Percentiles rank a stretch among this genome's conserved stretches.
Evolutionary conservation across 2,113 vertebrate species (phyloP).

Genomic region (Phalacrocorax pelagicus): DNA sequence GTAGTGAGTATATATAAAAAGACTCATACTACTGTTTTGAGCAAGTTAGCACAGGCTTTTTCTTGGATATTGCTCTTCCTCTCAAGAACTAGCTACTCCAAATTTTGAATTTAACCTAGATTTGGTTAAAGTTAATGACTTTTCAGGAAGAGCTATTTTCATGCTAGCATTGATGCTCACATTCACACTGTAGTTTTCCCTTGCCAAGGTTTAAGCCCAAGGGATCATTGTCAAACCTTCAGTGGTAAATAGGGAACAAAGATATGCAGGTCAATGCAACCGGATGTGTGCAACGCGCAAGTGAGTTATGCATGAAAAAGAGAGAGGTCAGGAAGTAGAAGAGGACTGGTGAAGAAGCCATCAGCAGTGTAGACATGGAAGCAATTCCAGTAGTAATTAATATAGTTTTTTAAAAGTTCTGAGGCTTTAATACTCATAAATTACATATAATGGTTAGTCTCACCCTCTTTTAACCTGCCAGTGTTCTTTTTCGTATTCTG

Average conservation of each 20-base stretch:
- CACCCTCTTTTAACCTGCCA: background rate
- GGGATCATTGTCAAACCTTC: background rate
- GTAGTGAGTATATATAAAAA: background rate
- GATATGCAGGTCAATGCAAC: background rate
- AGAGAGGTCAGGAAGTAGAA: background rate
- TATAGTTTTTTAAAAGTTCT: background rate
- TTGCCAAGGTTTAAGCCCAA: background rate
- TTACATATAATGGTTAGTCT: background rate
- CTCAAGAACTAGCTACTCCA: background rate
- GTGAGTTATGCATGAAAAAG: background rate
- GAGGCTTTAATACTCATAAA: background rate
- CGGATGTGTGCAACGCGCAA: rapidly evolving
- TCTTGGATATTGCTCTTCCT: background rate
- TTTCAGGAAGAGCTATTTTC: background rate
- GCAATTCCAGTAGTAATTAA: background rate
- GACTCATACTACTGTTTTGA: background rate
- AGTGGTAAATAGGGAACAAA: background rate
- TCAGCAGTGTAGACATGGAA: background rate
- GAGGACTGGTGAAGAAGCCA: background rate
- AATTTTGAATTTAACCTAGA: background rate
- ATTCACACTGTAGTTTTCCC: background rate
- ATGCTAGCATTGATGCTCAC: background rate
- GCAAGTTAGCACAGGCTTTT: background rate
- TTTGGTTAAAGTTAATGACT: background rate
- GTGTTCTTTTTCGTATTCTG: background rate